Base-by-base conservation (phyloP, 2,888 invertebrate genomes). In the Phania funesta region DNA sequence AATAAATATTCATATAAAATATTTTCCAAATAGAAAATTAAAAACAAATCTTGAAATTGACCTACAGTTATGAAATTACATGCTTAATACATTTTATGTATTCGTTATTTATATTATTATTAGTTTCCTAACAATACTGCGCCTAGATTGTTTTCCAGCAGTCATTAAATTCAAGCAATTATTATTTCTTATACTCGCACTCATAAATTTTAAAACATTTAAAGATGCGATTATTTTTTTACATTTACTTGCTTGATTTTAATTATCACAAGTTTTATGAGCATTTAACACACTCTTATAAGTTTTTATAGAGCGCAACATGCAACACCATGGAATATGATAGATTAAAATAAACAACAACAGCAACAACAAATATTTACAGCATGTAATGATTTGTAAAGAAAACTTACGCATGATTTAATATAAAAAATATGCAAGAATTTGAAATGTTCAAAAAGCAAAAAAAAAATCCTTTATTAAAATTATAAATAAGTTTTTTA, bases 221-320 rank as follows among this genome's bases (percentile, higher is more conserved):
- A 65, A 64, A 74, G 74, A 74, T 74, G 74, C 64, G 22, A 48
- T 64, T 54, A 22, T 41, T 32, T 6, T 35, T 18, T 38, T 24
- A 1, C 20, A 13, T 56, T 46, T 60, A 7, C 24, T 46, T 54
- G 20, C 38, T 38, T 56, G 32, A 50, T 77, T 71, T 79, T 79
- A 79, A 79, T 79, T 65, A 79, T 79, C 58, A 58, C 58, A 73
- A 79, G 84, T 84, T 86, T 85, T 83, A 85, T 81, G 84, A 80
- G 81, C 80, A 84, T 83, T 84, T 84, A 84, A 84, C 84, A 85
- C 83, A 84, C 80, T 80, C 79, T 73, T 54, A 22, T 76, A 58
- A 50, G 77, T 81, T 82, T 84, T 82, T 80, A 80, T 84, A 78
- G 67, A 68, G 79, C 80, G 74, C 56, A 70, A 68, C 84, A 80